Conservation (phyloP, 2,113 vertebrate species). For the Hyla sarda region DNA sequence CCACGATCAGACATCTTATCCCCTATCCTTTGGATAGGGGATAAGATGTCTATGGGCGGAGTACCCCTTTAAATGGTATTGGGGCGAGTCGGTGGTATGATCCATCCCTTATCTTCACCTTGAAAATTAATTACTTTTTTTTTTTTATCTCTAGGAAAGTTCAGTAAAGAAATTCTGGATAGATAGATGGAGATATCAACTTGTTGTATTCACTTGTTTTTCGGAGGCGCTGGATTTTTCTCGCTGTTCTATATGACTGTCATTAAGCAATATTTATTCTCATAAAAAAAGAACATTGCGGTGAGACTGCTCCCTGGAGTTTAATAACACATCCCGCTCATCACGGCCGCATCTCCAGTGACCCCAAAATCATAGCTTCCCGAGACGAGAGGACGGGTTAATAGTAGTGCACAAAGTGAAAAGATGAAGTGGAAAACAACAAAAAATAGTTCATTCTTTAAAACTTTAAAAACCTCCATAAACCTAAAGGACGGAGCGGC, state of each 20-base stretch:
- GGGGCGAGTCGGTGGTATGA: not conserved
- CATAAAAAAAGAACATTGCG: not conserved
- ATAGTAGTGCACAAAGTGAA: not conserved
- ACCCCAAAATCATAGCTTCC: slow-evolving; percentile 29
- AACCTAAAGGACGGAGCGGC: not conserved
- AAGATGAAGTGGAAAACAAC: slow-evolving; percentile 1
- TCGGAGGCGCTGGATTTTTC: not conserved
- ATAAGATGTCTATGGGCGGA: too few species aligned
- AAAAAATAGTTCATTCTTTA: not conserved
- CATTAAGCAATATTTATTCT: slow-evolving; percentile 26
- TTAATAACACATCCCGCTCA: slow-evolving; percentile 4
- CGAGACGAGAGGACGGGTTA: not conserved
- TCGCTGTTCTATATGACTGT: not conserved
- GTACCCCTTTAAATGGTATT: too few species aligned
- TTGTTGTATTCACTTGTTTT: not conserved
- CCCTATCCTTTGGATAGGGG: too few species aligned
- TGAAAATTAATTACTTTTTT: too few species aligned
- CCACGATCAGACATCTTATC: too few species aligned
- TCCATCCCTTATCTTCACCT: not conserved
- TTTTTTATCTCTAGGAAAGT: not conserved
- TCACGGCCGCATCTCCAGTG: slow-evolving; percentile 9
- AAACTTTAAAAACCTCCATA: slow-evolving; percentile 1
- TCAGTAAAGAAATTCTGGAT: not conserved
- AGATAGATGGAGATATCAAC: not conserved
- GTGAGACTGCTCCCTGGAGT: slow-evolving; percentile 9